Base-by-base conservation (phyloP, 2,888 invertebrate species). In the Catonia carolina region DNA sequence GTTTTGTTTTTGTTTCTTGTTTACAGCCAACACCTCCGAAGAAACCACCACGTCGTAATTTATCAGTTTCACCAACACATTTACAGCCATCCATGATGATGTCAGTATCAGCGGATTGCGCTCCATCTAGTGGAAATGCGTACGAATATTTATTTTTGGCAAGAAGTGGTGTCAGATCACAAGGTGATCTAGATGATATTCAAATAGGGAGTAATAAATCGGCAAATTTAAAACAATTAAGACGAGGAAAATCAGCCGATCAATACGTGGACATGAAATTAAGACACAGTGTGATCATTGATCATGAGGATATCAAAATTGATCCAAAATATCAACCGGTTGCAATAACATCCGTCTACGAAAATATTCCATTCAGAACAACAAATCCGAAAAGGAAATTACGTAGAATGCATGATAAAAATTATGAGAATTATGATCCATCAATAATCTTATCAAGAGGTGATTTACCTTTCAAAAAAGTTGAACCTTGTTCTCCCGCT, bases 61-160 rank as follows among this genome's bases (percentile, higher is more conserved):
- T 91, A 55, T 89, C 89, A 12, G 86, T 89, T 59, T 90, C 90
- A 15, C 91, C 91, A 20, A 91, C 89, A 23, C 89, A 90, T 69
- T 71, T 80, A 48, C 73, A 73, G 8, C 76, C 79, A 35, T 53
- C 56, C 14, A 78, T 79, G 77, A 27, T 27, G 27, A 27, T 27
- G 27, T 78, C 79, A 2, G 69, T 76, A 60, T 78, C 78, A 0
- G 77, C 77, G 1, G 80, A 79, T 60, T 27, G 49, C 10, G 31
- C 33, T 14, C 35, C 20, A 17, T 7, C 15, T 10, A 82, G 81
- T 70, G 84, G 84, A 71, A 74, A 78, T 67, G 74, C 74, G 2
- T 82, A 82, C 71, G 83, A 83, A 68, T 81, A 81, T 67, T 71
- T 82, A 60, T 82, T 77, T 70, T 70, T 83, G 59, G 80, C 80